phyloP scores from a whole-genome alignment of 2,888 invertebrate genomes.

The Zaprionus lineosus region DNA sequence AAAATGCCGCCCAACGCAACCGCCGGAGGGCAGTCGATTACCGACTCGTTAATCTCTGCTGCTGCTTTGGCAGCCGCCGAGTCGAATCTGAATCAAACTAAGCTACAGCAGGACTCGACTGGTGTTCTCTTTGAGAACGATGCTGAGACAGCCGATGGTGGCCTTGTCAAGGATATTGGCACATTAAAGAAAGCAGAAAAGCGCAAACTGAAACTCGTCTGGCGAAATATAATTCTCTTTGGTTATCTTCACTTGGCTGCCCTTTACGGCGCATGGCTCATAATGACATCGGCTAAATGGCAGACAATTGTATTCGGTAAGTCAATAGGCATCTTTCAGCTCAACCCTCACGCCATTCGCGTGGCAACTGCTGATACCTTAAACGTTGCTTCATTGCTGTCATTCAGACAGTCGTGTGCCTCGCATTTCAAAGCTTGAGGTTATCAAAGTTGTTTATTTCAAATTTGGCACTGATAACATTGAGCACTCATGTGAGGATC shows the following conservation, averaged over 20 bases:
- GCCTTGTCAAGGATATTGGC: conserved; percentile 85
- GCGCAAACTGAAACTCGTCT: conserved; percentile 87
- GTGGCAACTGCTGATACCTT: conserved; percentile 10
- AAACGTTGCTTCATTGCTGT: conserved; percentile 3
- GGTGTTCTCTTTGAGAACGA: conserved; percentile 87
- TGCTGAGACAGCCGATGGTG: conserved; percentile 86
- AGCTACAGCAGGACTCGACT: conserved; percentile 80
- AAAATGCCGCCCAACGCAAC: conserved; percentile 85
- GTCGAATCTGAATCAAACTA: conserved; percentile 67
- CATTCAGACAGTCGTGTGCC: conserved; percentile 52
- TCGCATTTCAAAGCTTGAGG: conserved; percentile 40
- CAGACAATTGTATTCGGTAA: conserved; percentile 89
- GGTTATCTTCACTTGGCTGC: conserved; percentile 89
- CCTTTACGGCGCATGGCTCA: conserved; percentile 89
- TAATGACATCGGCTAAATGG: conserved; percentile 89
- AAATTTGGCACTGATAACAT: conserved; percentile 62
- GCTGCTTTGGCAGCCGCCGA: conserved; percentile 65
- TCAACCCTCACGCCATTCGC: no score
- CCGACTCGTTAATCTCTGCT: conserved; percentile 70
- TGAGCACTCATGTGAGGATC: no score
- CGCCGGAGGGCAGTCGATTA: conserved; percentile 82
- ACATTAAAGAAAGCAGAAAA: conserved; percentile 85
- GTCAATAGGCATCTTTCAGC: conserved; percentile 72
- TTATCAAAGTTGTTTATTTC: conserved; percentile 50
- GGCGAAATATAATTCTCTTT: conserved; percentile 92